Conservation (phyloP, 2,888 invertebrate species). For the Osmoderma eremita region DNA sequence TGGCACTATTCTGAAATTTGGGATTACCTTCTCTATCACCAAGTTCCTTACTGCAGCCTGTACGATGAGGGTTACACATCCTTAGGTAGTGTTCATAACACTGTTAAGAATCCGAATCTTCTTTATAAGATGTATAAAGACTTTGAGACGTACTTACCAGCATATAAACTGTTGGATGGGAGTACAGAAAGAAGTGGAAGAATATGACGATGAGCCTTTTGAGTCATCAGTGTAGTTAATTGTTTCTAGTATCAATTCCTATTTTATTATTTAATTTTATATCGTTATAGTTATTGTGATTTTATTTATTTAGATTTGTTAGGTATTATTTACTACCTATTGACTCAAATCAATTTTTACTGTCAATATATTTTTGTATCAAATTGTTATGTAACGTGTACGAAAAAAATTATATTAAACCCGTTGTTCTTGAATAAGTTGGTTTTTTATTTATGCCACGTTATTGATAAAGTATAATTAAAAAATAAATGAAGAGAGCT, state of each 20-base stretch:
- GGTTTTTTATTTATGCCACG: background rate
- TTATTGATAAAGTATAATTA: background rate
- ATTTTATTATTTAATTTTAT: slow-evolving; percentile 9
- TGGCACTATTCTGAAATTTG: slow-evolving; percentile 94
- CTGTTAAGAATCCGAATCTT: slow-evolving; percentile 81
- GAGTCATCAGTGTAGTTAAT: slow-evolving; percentile 35
- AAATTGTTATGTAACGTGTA: too few relatives aligned
- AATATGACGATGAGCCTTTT: slow-evolving; percentile 43
- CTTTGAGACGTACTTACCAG: slow-evolving; percentile 72
- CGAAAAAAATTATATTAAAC: too few relatives aligned
- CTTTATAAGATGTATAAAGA: slow-evolving; percentile 70
- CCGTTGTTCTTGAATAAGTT: background rate
- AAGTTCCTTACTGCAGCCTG: slow-evolving; percentile 89
- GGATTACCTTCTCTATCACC: slow-evolving; percentile 81
- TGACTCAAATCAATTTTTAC: slow-evolving; percentile 6
- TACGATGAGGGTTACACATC: slow-evolving; percentile 95
- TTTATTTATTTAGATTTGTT: slow-evolving; percentile 8
- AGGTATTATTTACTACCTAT: slow-evolving; percentile 8
- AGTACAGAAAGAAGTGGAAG: slow-evolving; percentile 72
- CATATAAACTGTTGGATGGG: slow-evolving; percentile 74
- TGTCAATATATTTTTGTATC: slow-evolving; percentile 13
- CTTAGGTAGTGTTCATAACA: slow-evolving; percentile 83
- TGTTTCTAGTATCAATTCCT: slow-evolving; percentile 16
- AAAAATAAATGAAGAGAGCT: too few relatives aligned
- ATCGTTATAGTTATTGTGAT: background rate